These are phyloP conservation scores for Chorisops tibialis DNA, from an alignment of 2,888 invertebrate genomes.

Conservation along the genomic window DNA sequence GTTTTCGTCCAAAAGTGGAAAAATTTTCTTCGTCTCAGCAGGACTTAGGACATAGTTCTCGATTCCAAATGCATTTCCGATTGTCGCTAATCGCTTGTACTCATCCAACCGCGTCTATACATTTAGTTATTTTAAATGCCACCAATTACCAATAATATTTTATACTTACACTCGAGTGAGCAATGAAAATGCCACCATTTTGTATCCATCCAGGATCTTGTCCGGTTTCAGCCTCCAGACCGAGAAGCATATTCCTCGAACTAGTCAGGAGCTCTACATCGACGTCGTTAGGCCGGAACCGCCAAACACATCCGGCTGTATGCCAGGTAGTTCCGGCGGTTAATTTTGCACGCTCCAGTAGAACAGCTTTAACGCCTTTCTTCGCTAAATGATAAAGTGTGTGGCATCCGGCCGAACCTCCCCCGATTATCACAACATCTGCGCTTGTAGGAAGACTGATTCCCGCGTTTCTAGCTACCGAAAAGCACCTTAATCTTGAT, in stretches of 20 bases:
- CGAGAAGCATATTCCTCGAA: slow-evolving; percentile 66
- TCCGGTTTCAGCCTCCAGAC: slow-evolving; percentile 74
- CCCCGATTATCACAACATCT: slow-evolving; percentile 80
- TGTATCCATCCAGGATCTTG: slow-evolving; percentile 82
- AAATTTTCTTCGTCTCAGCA: slow-evolving; percentile 69
- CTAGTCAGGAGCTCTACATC: slow-evolving; percentile 75
- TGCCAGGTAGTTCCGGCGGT: slow-evolving; percentile 64
- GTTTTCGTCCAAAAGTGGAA: slow-evolving; percentile 72
- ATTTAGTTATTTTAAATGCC: background rate
- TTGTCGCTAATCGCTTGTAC: slow-evolving; percentile 73
- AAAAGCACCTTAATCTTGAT: no score
- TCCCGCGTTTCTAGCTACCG: background rate
- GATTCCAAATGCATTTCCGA: slow-evolving; percentile 75
- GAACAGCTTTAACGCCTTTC: slow-evolving; percentile 70
- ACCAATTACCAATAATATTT: background rate
- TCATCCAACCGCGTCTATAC: slow-evolving; percentile 72
- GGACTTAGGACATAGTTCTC: slow-evolving; percentile 71
- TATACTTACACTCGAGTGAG: slow-evolving; percentile 58
- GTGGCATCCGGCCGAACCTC: slow-evolving; percentile 85
- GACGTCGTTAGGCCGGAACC: slow-evolving; percentile 77
- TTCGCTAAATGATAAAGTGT: slow-evolving; percentile 79
- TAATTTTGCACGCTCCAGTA: slow-evolving; percentile 73
- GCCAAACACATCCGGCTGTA: slow-evolving; percentile 70
- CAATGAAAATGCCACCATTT: slow-evolving; percentile 87
- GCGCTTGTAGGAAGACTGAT: slow-evolving; percentile 47